phyloP scores from a whole-genome alignment of 2,113 vertebrate species.

The Phodopus roborovskii region DNA sequence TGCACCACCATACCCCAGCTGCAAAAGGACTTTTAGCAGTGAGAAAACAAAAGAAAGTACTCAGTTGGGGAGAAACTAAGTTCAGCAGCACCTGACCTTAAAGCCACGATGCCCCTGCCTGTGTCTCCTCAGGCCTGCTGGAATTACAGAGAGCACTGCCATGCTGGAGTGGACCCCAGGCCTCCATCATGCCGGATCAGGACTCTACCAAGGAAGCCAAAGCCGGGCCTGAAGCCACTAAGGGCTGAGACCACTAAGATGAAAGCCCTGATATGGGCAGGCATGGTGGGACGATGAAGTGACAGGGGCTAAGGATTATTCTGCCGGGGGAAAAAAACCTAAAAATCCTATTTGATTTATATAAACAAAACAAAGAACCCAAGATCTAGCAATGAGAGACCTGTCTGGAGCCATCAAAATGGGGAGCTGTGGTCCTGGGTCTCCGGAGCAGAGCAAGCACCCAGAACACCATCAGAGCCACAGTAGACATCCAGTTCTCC shows the following conservation, averaged over 20 bases:
- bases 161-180: neutral
- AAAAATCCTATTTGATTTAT: neutral
- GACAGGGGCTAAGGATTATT: neutral
- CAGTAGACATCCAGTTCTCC: neutral
- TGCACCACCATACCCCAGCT: too few species aligned
- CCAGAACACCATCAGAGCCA: neutral
- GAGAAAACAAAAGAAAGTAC: neutral
- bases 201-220: neutral
- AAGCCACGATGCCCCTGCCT: neutral
- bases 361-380: neutral
- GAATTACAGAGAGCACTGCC: neutral
- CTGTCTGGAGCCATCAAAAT: slow-evolving; percentile 30
- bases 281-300: neutral
- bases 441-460: neutral
- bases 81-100: neutral
- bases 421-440: neutral
- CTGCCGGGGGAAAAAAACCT: neutral
- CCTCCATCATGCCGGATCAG: neutral
- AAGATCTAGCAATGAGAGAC: slow-evolving; percentile 11
- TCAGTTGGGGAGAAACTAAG: neutral
- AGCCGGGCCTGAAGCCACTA: neutral
- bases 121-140: neutral
- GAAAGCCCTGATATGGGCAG: neutral
- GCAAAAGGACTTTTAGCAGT: neutral
- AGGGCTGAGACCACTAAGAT: neutral